These are phyloP conservation scores for Esox lucius DNA, from an alignment of 2,797 vertebrate species.

Conservation along the genomic window DNA sequence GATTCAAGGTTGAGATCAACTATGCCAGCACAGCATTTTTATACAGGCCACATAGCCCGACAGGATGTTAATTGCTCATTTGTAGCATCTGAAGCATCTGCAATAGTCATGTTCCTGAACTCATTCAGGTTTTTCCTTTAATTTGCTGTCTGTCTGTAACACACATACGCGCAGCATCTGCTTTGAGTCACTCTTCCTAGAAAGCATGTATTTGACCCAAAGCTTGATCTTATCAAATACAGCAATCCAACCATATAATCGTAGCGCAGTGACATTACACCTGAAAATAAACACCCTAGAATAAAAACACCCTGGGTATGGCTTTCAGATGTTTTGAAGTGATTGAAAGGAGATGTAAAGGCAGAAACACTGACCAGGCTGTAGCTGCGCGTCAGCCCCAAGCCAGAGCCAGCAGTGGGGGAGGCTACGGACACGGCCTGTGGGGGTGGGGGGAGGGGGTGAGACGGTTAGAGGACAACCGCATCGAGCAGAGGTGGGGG, in stretches of 20 bases:
- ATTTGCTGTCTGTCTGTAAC: too few relatives aligned
- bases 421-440: conserved; percentile 78
- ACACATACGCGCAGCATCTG: neutral
- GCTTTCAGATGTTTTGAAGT: too few relatives aligned
- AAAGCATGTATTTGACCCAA: neutral
- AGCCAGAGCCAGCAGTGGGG: conserved; percentile 69
- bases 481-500: conserved; percentile 13
- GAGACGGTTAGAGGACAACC: conserved; percentile 43
- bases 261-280: conserved; percentile 25
- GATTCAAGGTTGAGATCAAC: too few relatives aligned
- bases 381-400: conserved; percentile 83
- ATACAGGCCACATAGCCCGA: too few relatives aligned
- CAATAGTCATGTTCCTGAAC: too few relatives aligned
- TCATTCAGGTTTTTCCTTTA: too few relatives aligned
- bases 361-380: conserved; percentile 84
- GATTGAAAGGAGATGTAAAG: conserved; percentile 38
- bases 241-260: conserved; percentile 25
- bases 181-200: neutral
- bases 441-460: conserved; percentile 45
- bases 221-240: conserved; percentile 33
- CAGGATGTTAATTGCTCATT: too few relatives aligned
- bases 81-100: too few relatives aligned
- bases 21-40: too few relatives aligned
- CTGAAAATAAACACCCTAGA: conserved; percentile 54
- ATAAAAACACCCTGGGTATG: conserved; percentile 29